These are phyloP conservation scores for Mycalesis mineus DNA, from an alignment of 2,888 invertebrate species.

Conservation along the genomic window DNA sequence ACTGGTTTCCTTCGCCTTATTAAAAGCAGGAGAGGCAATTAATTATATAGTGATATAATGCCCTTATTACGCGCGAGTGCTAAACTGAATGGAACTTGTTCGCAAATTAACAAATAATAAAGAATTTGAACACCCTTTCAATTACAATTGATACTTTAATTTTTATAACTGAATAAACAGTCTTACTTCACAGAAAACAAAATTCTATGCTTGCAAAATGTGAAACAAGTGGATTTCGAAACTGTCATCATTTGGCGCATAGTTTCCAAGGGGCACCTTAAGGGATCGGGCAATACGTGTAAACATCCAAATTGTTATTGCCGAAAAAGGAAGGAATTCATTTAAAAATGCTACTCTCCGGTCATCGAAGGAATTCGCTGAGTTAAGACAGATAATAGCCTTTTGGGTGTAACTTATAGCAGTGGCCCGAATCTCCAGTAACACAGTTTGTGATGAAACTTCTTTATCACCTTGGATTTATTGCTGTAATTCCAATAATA, in stretches of 20 bases:
- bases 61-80: neutral
- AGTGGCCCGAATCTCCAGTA: neutral
- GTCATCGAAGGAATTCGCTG: conserved; percentile 49
- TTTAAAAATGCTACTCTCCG: conserved; percentile 41
- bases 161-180: no score
- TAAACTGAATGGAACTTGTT: neutral
- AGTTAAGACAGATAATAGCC: conserved; percentile 32
- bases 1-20: neutral
- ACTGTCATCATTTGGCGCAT: conserved; percentile 36
- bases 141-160: no score
- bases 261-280: conserved; percentile 48
- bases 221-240: neutral
- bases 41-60: neutral
- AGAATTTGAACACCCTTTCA: neutral
- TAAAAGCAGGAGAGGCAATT: neutral
- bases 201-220: neutral
- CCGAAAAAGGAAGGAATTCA: conserved; percentile 38
- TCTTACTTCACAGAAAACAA: no score
- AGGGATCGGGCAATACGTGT: conserved; percentile 57
- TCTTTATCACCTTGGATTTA: no score
- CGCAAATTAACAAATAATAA: neutral
- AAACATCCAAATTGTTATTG: conserved; percentile 58
- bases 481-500: neutral
- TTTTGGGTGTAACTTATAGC: neutral
- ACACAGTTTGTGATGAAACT: neutral